Conservation (phyloP, 1,140 invertebrate genomes). For the Aethina tumida region DNA sequence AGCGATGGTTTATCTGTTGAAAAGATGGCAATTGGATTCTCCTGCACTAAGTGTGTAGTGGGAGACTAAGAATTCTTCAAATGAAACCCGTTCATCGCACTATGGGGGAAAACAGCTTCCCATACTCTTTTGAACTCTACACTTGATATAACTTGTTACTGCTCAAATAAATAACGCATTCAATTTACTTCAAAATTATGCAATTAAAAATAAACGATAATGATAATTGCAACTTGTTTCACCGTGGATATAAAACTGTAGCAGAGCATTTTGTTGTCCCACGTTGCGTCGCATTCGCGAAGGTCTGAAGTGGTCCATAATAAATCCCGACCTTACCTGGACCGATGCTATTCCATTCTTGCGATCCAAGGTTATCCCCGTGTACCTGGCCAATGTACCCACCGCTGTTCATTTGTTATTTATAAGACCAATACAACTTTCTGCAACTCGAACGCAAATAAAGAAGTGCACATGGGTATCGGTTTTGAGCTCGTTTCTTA, state of each 20-base stretch:
- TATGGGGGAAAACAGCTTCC: too few relatives aligned
- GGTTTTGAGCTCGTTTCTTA: conserved; percentile 5
- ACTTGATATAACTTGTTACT: too few relatives aligned
- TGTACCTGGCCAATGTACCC: conserved; percentile 24
- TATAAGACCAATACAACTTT: conserved; percentile 19
- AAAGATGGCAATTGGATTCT: too few relatives aligned
- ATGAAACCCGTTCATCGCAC: conserved; percentile 18
- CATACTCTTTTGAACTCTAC: too few relatives aligned
- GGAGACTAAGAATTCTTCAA: conserved; percentile 14
- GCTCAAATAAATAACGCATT: too few relatives aligned
- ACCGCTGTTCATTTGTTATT: conserved; percentile 18
- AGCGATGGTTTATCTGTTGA: too few relatives aligned
- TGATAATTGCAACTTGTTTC: too few relatives aligned
- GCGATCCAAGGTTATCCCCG: conserved; percentile 24
- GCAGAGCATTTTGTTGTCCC: too few relatives aligned
- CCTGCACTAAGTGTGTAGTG: background rate
- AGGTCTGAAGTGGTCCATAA: conserved; percentile 18
- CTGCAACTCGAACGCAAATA: conserved; percentile 20
- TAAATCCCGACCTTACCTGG: conserved; percentile 30
- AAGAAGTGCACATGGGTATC: conserved; percentile 14
- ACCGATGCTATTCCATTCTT: conserved; percentile 23
- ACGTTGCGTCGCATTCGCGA: conserved; percentile 9
- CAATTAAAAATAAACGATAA: too few relatives aligned
- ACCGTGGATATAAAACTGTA: too few relatives aligned
- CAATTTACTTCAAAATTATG: too few relatives aligned